phyloP scores from a whole-genome alignment of 1,140 invertebrate genomes.

The Drosophila quadrilineata region DNA sequence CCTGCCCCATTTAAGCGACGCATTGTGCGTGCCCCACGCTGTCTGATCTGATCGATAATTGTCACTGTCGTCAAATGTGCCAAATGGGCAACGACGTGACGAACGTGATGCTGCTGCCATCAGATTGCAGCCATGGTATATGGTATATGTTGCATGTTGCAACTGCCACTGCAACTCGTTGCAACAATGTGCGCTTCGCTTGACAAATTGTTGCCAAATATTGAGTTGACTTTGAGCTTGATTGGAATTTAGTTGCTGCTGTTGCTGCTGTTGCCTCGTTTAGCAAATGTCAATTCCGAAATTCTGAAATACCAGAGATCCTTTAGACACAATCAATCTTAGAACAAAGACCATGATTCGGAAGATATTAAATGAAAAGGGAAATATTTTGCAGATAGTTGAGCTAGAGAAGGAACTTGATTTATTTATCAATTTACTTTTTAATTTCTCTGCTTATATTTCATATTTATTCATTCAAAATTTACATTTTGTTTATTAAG shows the following conservation, averaged over 20 bases:
- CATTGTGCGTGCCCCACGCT: slow-evolving; percentile 68
- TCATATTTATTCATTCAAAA: too few species aligned
- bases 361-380: too few species aligned
- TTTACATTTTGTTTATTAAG: too few species aligned
- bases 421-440: too few species aligned
- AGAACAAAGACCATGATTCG: too few species aligned
- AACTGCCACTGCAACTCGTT: slow-evolving; percentile 1
- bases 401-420: too few species aligned
- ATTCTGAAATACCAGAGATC: neutral
- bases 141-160: too few species aligned
- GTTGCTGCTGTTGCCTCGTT: too few species aligned
- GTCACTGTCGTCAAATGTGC: slow-evolving; percentile 62
- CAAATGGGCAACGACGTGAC: slow-evolving; percentile 61
- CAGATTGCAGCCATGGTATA: neutral
- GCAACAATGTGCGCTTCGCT: slow-evolving; percentile 21
- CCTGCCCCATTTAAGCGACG: slow-evolving; percentile 60
- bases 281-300: neutral
- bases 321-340: neutral
- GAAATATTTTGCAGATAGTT: too few species aligned
- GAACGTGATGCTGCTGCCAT: slow-evolving; percentile 36
- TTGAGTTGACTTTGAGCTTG: slow-evolving; percentile 35
- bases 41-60: slow-evolving; percentile 77
- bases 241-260: slow-evolving; percentile 35
- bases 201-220: slow-evolving; percentile 48
- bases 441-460: too few species aligned